These are phyloP conservation scores for Eupeodes luniger DNA, from an alignment of 2,888 invertebrate species.

Conservation along the genomic window DNA sequence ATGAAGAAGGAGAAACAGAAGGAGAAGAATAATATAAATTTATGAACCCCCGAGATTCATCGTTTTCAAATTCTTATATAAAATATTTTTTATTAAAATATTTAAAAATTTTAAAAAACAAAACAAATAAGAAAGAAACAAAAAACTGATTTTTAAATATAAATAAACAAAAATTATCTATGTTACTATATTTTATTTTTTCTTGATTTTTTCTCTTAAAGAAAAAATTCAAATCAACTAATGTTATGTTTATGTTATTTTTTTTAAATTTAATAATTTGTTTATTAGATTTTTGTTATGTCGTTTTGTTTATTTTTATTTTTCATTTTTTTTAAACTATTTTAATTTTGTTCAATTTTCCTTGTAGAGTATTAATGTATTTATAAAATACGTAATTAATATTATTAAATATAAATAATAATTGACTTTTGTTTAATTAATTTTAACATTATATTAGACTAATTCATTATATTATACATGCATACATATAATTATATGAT, in stretches of 20 bases:
- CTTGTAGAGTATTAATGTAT: constrained; percentile 64
- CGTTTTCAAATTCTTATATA: constrained; percentile 45
- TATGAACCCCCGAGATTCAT: constrained; percentile 42
- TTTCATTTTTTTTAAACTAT: constrained; percentile 38
- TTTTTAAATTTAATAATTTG: constrained; percentile 57
- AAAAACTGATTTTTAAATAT: too few species aligned
- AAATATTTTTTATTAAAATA: constrained; percentile 22
- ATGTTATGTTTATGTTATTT: constrained; percentile 68
- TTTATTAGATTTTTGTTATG: constrained; percentile 54
- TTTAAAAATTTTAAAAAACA: constrained; percentile 46
- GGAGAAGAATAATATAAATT: constrained; percentile 19
- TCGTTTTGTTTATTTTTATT: constrained; percentile 26
- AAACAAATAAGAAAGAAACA: background rate
- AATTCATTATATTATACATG: constrained; percentile 46
- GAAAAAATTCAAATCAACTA: constrained; percentile 55
- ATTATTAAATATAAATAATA: constrained; percentile 23
- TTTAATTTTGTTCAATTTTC: constrained; percentile 5
- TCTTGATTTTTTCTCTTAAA: constrained; percentile 29
- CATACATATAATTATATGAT: background rate
- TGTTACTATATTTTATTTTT: constrained; percentile 36
- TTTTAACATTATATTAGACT: constrained; percentile 49
- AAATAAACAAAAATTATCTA: constrained; percentile 36
- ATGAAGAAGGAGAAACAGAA: constrained; percentile 1
- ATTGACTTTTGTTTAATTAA: constrained; percentile 44
- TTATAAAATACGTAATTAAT: constrained; percentile 67